Evolutionary conservation across 2,888 invertebrate species (phyloP).

Genomic region (Clanis bilineata): DNA sequence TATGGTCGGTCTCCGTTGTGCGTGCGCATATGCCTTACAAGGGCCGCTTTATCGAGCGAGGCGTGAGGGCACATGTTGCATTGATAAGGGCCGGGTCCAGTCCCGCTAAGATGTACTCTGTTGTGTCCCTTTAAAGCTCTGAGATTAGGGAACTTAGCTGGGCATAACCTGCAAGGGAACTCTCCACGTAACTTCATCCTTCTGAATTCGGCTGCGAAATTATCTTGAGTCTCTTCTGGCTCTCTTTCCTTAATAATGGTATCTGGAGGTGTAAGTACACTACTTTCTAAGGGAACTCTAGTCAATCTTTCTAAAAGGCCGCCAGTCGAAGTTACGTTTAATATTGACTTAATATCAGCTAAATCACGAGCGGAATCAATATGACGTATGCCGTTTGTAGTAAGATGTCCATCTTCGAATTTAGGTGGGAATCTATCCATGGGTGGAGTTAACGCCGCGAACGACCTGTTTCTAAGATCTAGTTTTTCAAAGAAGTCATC

Average conservation of each 20-base stretch:
- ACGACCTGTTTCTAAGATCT: slow-evolving; percentile 88
- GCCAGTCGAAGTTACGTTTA: slow-evolving; percentile 88
- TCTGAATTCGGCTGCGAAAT: slow-evolving; percentile 92
- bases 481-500: slow-evolving; percentile 92
- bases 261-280: slow-evolving; percentile 71
- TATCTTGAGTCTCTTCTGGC: slow-evolving; percentile 89
- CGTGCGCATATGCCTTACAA: slow-evolving; percentile 95
- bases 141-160: slow-evolving; percentile 92
- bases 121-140: slow-evolving; percentile 96
- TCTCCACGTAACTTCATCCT: slow-evolving; percentile 94
- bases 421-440: slow-evolving; percentile 71
- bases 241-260: slow-evolving; percentile 67
- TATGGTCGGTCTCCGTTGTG: slow-evolving; percentile 98
- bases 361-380: slow-evolving; percentile 87
- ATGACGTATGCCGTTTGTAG: slow-evolving; percentile 66
- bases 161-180: slow-evolving; percentile 95
- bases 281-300: slow-evolving; percentile 65
- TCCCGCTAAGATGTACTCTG: slow-evolving; percentile 90
- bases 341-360: slow-evolving; percentile 92
- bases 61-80: slow-evolving; percentile 97
- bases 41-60: slow-evolving; percentile 93
- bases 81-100: slow-evolving; percentile 90
- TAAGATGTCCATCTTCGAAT: slow-evolving; percentile 63
- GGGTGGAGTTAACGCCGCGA: slow-evolving; percentile 70
- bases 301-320: slow-evolving; percentile 85